phyloP scores from a whole-genome alignment of 2,888 invertebrate genomes.

The Lochmaea capreae region DNA sequence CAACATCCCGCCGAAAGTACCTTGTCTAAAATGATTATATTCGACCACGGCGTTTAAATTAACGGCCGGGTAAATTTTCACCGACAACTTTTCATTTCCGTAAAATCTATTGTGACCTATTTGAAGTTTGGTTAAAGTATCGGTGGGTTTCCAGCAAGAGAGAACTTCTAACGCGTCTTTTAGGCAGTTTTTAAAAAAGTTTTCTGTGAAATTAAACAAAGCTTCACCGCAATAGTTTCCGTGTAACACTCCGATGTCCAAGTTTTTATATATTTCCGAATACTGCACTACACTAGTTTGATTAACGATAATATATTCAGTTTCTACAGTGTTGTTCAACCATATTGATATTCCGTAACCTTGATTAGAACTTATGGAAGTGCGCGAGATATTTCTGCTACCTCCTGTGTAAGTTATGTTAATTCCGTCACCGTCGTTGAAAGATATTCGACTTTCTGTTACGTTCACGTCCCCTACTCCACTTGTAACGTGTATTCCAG shows the following conservation, averaged over 20 bases:
- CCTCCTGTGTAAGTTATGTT: conserved; percentile 97
- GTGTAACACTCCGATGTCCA: conserved; percentile 88
- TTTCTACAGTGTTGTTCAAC: conserved; percentile 85
- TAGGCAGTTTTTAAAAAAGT: conserved; percentile 83
- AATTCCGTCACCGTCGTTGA: conserved; percentile 93
- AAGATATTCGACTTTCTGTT: conserved; percentile 88
- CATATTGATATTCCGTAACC: conserved; percentile 92
- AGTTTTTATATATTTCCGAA: conserved; percentile 87
- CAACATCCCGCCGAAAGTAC: conserved; percentile 84
- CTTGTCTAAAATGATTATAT: conserved; percentile 89
- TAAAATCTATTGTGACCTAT: conserved; percentile 89
- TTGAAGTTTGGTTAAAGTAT: conserved; percentile 73
- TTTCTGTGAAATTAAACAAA: conserved; percentile 93
- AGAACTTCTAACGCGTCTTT: conserved; percentile 84
- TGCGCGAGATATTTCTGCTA: conserved; percentile 88
- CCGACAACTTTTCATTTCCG: conserved; percentile 78
- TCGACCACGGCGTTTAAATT: conserved; percentile 84
- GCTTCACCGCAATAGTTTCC: conserved; percentile 92
- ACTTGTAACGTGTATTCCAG: conserved; percentile 89
- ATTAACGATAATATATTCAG: conserved; percentile 83
- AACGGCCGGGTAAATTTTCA: conserved; percentile 84
- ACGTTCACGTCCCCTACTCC: conserved; percentile 96
- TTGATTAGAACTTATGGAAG: conserved; percentile 86
- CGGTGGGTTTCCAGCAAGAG: conserved; percentile 80
- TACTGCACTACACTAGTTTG: conserved; percentile 90